These are phyloP conservation scores for Aphis craccivora DNA, from an alignment of 1,140 invertebrate species.

Conservation along the genomic window DNA sequence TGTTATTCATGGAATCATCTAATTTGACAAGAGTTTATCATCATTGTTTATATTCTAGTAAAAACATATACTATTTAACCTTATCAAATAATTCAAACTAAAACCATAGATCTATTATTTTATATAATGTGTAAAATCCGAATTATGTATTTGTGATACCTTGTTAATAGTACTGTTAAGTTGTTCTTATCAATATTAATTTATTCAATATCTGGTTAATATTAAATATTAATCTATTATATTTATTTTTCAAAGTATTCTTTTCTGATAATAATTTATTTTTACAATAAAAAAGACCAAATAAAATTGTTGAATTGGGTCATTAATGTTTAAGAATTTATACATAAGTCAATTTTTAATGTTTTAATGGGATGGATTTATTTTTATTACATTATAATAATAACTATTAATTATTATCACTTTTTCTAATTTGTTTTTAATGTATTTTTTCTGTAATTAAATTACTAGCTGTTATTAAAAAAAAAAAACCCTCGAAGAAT, in stretches of 20 bases:
- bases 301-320: neutral
- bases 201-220: conserved; percentile 39
- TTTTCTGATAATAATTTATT: conserved; percentile 20
- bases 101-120: neutral
- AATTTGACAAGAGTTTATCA: conserved; percentile 32
- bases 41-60: conserved; percentile 48
- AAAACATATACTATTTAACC: conserved; percentile 34
- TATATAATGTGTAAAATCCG: conserved; percentile 39
- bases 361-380: conserved; percentile 39
- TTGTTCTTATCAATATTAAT: conserved; percentile 20
- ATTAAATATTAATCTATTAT: conserved; percentile 45
- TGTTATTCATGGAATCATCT: conserved; percentile 23
- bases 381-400: conserved; percentile 34
- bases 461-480: neutral
- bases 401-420: conserved; percentile 6
- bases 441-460: neutral
- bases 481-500: neutral
- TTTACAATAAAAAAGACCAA: conserved; percentile 15
- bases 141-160: conserved; percentile 55
- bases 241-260: conserved; percentile 47
- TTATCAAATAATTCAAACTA: conserved; percentile 11
- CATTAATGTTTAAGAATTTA: conserved; percentile 43
- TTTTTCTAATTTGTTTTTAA: neutral
- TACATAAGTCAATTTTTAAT: conserved; percentile 52
- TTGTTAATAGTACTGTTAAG: conserved; percentile 47